phyloP scores from a whole-genome alignment of 2,888 invertebrate genomes.

The Ophraella communa region DNA sequence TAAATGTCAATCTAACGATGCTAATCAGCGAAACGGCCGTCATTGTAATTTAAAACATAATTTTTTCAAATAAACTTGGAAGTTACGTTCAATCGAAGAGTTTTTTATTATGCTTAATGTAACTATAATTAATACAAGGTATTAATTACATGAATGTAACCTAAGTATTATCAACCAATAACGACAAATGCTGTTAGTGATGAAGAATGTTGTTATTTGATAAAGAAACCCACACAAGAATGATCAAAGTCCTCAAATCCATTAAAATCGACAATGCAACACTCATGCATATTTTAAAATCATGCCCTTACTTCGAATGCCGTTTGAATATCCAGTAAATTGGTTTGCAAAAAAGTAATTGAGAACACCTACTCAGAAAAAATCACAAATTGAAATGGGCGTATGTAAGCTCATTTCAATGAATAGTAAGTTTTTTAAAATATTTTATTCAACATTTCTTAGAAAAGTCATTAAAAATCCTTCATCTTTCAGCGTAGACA shows the following conservation, averaged over 20 bases:
- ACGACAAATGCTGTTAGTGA: too few species aligned
- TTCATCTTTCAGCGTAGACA: not conserved
- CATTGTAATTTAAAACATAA: too few species aligned
- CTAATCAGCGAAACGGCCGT: too few species aligned
- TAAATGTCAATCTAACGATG: too few species aligned
- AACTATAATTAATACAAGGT: too few species aligned
- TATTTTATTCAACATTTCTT: slow-evolving; percentile 1
- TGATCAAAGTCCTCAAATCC: not conserved
- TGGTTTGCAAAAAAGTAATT: not conserved
- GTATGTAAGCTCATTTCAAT: not conserved
- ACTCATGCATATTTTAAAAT: not conserved
- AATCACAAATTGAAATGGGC: not conserved
- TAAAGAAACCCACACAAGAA: not conserved
- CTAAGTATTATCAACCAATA: too few species aligned
- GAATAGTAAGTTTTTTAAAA: slow-evolving; percentile 7
- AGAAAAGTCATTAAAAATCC: not conserved
- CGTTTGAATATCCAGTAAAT: not conserved
- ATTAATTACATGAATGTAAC: too few species aligned
- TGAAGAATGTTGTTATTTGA: too few species aligned
- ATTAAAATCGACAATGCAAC: not conserved
- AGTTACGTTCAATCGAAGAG: too few species aligned
- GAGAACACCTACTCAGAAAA: not conserved
- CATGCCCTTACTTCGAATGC: not conserved
- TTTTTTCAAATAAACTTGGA: too few species aligned
- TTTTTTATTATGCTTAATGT: too few species aligned